Base-by-base conservation (phyloP, 1,140 invertebrate species). In the Trachymyrmex septentrionalis region DNA sequence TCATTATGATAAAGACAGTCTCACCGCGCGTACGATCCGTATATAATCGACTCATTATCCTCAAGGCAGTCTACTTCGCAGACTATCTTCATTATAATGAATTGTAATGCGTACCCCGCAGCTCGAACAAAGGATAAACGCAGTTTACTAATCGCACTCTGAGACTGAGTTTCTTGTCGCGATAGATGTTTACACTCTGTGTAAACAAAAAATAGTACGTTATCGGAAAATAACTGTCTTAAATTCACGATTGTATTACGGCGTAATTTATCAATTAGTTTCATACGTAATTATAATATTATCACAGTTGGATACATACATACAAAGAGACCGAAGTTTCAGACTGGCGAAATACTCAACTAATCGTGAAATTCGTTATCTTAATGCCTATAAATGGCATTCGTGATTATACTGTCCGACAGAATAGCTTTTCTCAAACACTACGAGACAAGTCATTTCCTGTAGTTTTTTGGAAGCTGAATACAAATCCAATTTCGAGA, bases 21-120 rank as follows among this genome's bases (percentile, higher is more conserved):
- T 50, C 80, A 57, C 77, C 30, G 55, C 57, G 69, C 69, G 69
- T 61, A 81, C 78, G 78, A 38, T 61, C 55, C 80, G 69, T 84
- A 84, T 84, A 84, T 84, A 75, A 84, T 75, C 80, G 80, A 69
- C 80, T 84, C 80, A 84, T 84, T 84, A 84, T 84, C 80, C 69
- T 63, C 80, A 75, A 84, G 80, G 80, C 57, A 75, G 80, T 61
- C 80, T 84, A 84, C 38, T 72, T 75, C 69, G 80, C 80, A 75
- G 38, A 84, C 80, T 73, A 84, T 84, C 80, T 84, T 84, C 80
- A 63, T 84, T 84, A 75, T 84, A 75, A 84, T 84, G 80, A 84
- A 84, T 84, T 72, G 80, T 75, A 75, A 84, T 84, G 80, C 69
- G 67, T 61, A 48, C 34, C 80, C 48, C 44, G 76, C 76, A 73